Percentiles rank a stretch among this genome's conserved stretches.
These are phyloP conservation scores for Merluccius polli DNA, from an alignment of 2,797 vertebrate species.

Conservation along the genomic window DNA sequence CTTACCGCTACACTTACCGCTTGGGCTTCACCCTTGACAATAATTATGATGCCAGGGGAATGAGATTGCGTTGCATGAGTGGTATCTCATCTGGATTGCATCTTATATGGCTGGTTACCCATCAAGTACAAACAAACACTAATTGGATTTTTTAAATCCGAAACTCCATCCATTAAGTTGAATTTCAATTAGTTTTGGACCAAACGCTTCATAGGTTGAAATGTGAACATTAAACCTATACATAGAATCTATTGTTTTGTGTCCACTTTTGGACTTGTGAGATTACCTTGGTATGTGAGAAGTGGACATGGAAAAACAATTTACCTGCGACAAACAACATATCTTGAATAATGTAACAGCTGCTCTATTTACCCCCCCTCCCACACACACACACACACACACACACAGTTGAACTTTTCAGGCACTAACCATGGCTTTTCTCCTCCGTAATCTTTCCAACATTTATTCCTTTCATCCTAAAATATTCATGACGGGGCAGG, in stretches of 20 bases:
- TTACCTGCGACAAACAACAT: constrained; percentile 16
- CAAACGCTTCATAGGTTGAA: background rate
- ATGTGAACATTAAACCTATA: background rate
- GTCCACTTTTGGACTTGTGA: background rate
- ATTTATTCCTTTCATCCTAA: constrained; percentile 39
- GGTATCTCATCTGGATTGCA: background rate
- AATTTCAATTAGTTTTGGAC: background rate
- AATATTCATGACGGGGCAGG: constrained; percentile 27
- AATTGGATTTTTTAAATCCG: constrained; percentile 1
- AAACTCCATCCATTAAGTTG: background rate
- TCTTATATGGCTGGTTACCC: constrained; percentile 2
- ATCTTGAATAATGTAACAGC: constrained; percentile 28
- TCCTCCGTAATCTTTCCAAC: constrained; percentile 43
- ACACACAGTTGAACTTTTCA: constrained; percentile 4
- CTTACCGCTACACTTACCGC: background rate
- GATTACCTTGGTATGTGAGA: background rate
- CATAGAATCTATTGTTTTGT: background rate
- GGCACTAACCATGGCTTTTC: constrained; percentile 10
- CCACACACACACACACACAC: background rate
- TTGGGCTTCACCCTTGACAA: constrained; percentile 1
- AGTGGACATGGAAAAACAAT: background rate
- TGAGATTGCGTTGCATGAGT: constrained; percentile 1
- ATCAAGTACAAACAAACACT: constrained; percentile 6
- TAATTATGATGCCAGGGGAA: background rate
- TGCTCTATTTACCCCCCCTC: too few relatives aligned